phyloP scores from a whole-genome alignment of 1,140 invertebrate species.

The Parasteatoda tepidariorum region DNA sequence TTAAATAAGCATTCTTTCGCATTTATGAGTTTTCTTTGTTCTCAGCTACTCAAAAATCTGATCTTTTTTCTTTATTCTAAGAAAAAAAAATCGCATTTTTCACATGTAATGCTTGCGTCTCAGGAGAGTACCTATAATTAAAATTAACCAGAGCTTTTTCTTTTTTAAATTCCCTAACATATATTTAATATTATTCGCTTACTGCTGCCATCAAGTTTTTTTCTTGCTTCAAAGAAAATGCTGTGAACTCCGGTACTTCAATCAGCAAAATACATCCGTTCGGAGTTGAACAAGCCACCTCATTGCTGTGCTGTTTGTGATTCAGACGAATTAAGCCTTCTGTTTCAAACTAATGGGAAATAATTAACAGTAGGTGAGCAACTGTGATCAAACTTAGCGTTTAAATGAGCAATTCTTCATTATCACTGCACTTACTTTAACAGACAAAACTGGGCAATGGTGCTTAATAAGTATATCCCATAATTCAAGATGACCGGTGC shows the following conservation, averaged over 20 bases:
- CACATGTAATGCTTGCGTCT: too few relatives aligned
- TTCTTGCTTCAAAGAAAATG: constrained; percentile 29
- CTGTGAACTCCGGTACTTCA: constrained; percentile 23
- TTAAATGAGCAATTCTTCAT: neutral
- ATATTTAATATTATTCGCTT: too few relatives aligned
- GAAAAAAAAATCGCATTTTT: too few relatives aligned
- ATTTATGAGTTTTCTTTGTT: too few relatives aligned
- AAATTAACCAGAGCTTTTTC: too few relatives aligned
- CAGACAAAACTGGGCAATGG: constrained; percentile 25
- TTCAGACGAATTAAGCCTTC: constrained; percentile 14
- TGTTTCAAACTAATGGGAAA: constrained; percentile 36
- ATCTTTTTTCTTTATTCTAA: too few relatives aligned
- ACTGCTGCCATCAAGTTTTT: constrained; percentile 44
- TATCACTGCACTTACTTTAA: constrained; percentile 27
- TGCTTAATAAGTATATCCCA: constrained; percentile 49
- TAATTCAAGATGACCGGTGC: constrained; percentile 26
- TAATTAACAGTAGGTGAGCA: too few relatives aligned
- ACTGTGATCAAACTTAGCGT: too few relatives aligned
- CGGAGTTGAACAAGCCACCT: constrained; percentile 30
- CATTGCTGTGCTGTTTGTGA: constrained; percentile 21
- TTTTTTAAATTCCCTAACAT: too few relatives aligned
- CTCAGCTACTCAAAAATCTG: too few relatives aligned
- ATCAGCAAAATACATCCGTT: constrained; percentile 39
- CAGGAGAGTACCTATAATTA: too few relatives aligned
- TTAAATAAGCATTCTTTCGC: too few relatives aligned